A percentile compares a stretch with the other conserved stretches of the same genome.
phyloP scores from a whole-genome alignment of 2,113 vertebrate species.

The Chionomys nivalis region DNA sequence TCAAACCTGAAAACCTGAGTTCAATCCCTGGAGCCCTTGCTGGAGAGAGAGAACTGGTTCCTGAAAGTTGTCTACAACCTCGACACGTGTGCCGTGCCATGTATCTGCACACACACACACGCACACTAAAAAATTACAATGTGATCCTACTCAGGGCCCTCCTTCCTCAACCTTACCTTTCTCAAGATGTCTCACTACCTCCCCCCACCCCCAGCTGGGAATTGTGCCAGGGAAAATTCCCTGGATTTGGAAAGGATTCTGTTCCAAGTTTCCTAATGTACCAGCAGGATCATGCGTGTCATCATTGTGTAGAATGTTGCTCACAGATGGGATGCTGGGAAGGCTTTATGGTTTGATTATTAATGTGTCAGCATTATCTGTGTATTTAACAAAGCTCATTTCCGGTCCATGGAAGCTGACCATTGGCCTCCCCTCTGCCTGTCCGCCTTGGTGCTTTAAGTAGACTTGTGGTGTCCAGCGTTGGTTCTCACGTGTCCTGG shows the following conservation, averaged over 20 bases:
- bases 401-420: constrained; percentile 67
- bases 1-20: not conserved
- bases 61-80: not conserved
- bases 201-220: not conserved
- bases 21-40: not conserved
- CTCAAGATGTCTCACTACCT: not conserved
- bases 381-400: constrained; percentile 79
- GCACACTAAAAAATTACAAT: not conserved
- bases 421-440: constrained; percentile 67
- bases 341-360: constrained; percentile 82
- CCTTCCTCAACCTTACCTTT: not conserved
- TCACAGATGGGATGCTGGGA: constrained; percentile 32
- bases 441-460: constrained; percentile 69
- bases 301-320: constrained; percentile 32
- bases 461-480: not conserved
- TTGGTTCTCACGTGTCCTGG: not conserved
- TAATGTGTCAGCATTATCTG: constrained; percentile 77
- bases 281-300: not conserved
- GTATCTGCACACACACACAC: not conserved
- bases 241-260: constrained; percentile 44
- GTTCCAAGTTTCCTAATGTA: not conserved
- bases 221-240: constrained; percentile 2
- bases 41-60: not conserved
- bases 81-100: not conserved
- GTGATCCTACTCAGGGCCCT: not conserved